Base-by-base conservation (phyloP, 1,140 invertebrate genomes). In the Myzus persicae region DNA sequence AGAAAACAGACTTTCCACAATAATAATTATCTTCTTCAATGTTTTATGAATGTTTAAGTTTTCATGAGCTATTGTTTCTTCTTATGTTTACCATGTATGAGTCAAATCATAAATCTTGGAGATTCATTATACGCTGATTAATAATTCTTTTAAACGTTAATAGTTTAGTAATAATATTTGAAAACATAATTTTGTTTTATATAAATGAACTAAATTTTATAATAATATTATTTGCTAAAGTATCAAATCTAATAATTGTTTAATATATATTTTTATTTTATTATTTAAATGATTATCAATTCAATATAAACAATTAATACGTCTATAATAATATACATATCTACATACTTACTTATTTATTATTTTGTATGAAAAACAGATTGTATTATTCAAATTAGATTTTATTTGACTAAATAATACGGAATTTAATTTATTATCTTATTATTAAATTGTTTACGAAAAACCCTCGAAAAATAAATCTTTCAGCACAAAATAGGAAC, bases 41-140 rank as follows among this genome's bases (percentile, higher is more conserved):
- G 24, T 87, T 87, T 46, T 87, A 44, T 87, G 40, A 44, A 42
- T 87, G 14, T 46, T 87, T 42, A 85, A 85, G 24, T 84, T 84
- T 84, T 26, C 40, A 85, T 85, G 40, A 31, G 11, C 3, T 46
- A 87, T 84, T 84, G 81, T 84, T 84, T 82, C 20, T 84, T 24
- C 81, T 40, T 42, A 40, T 84, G 24, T 84, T 40, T 84, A 84
- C 38, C 38, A 84, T 40, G 3, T 40, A 84, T 9, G 38, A 40
- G 8, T 84, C 8, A 84, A 84, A 22, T 82, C 20, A 40, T 38
- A 38, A 82, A 82, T 38, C 22, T 84, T 9, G 42, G 81, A 40
- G 24, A 42, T 84, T 84, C 38, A 84, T 84, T 40, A 40, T 84
- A 84, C 22, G 26, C 38, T 84, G 26, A 26, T 84, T 40, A 42